A percentile compares a stretch with the other conserved stretches of the same genome.
These are phyloP conservation scores for Meandrusa payeni DNA, from an alignment of 2,888 invertebrate species.

Conservation along the genomic window DNA sequence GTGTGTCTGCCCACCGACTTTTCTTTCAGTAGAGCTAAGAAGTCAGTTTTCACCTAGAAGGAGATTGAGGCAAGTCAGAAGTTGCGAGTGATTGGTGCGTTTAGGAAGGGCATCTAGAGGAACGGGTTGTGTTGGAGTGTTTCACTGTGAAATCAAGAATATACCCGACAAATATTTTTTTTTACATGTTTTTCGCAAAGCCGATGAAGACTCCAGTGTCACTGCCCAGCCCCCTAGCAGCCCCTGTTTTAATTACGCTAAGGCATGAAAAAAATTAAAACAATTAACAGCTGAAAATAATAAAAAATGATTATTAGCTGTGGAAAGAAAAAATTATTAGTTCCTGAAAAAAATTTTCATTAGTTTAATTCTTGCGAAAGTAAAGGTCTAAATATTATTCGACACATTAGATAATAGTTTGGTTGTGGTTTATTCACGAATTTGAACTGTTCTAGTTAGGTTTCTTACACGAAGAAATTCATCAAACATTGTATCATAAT, in stretches of 20 bases:
- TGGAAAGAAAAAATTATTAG: slow-evolving; percentile 53
- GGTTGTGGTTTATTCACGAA: too few relatives aligned
- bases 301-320: slow-evolving; percentile 51
- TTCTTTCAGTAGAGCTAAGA: slow-evolving; percentile 94
- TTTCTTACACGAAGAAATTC: too few relatives aligned
- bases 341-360: slow-evolving; percentile 50
- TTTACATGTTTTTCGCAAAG: slow-evolving; percentile 9
- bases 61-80: slow-evolving; percentile 30
- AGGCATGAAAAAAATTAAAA: slow-evolving; percentile 27
- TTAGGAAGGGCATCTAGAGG: slow-evolving; percentile 5
- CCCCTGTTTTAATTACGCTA: slow-evolving; percentile 33
- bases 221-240: slow-evolving; percentile 27
- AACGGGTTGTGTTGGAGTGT: too few relatives aligned
- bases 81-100: slow-evolving; percentile 27
- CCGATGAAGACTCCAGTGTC: slow-evolving; percentile 23
- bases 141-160: too few relatives aligned
- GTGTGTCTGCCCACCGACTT: slow-evolving; percentile 94
- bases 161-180: too few relatives aligned
- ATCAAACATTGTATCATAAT: too few relatives aligned
- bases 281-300: slow-evolving; percentile 41
- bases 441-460: too few relatives aligned
- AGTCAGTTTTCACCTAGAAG: slow-evolving; percentile 91
- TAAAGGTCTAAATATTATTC: slow-evolving; percentile 35
- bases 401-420: too few relatives aligned
- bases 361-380: slow-evolving; percentile 38